Percentiles rank a stretch among this genome's conserved stretches.
These are phyloP conservation scores for Timema cristinae DNA, from an alignment of 2,888 invertebrate genomes.

Conservation along the genomic window DNA sequence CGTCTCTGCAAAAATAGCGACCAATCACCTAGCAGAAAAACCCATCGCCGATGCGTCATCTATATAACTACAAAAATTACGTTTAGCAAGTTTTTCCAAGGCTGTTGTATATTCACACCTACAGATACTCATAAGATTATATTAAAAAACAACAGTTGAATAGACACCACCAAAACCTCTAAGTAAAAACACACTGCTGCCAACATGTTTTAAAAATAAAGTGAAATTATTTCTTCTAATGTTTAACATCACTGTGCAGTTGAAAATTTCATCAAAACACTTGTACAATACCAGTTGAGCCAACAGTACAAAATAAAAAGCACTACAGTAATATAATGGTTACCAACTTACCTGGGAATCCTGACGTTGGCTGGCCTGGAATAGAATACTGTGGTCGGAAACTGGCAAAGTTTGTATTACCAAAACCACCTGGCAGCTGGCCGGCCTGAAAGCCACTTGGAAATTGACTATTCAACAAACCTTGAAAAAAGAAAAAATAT, in stretches of 20 bases:
- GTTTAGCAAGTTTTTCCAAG: background rate
- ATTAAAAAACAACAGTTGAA: no score
- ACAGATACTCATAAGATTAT: no score
- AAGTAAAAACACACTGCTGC: background rate
- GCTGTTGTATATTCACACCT: no score
- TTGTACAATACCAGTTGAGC: no score
- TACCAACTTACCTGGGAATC: constrained; percentile 34
- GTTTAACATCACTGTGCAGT: background rate
- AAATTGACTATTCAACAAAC: constrained; percentile 48
- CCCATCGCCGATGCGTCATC: constrained; percentile 11
- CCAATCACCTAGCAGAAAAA: constrained; percentile 15
- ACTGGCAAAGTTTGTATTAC: constrained; percentile 75
- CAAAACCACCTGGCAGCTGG: constrained; percentile 61
- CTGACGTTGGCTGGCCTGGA: constrained; percentile 52
- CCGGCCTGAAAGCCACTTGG: constrained; percentile 74
- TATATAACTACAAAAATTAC: background rate
- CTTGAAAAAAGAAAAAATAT: constrained; percentile 14
- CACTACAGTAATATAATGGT: no score
- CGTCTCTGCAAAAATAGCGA: constrained; percentile 29
- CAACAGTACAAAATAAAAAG: no score
- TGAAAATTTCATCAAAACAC: no score
- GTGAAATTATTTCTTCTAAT: background rate
- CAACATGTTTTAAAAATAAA: background rate
- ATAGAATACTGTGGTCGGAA: constrained; percentile 86
- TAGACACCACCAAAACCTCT: background rate